These are phyloP conservation scores for Myiotriccus ornatus DNA, from an alignment of 2,797 vertebrate genomes.

Conservation along the genomic window DNA sequence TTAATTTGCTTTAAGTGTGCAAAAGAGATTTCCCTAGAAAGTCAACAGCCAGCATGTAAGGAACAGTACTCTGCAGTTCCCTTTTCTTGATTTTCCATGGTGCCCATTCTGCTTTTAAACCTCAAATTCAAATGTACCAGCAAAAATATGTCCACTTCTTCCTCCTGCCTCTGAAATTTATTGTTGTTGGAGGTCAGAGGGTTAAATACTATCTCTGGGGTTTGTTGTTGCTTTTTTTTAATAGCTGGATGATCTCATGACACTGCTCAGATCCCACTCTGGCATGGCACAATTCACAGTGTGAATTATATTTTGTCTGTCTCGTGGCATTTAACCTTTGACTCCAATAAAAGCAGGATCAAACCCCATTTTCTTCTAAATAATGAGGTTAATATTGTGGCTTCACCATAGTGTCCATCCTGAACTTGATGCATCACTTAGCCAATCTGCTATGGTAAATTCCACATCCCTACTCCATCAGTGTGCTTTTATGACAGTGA, in stretches of 20 bases:
- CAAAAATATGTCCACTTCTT: background rate
- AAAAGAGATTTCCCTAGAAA: background rate
- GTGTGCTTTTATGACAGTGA: background rate
- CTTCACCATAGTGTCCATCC: background rate
- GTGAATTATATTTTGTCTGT: slow-evolving; percentile 32
- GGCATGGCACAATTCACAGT: background rate
- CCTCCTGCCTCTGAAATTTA: background rate
- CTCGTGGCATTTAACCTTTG: background rate
- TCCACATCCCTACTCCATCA: background rate
- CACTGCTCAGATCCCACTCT: background rate
- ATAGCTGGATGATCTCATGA: slow-evolving; percentile 11
- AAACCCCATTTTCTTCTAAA: background rate
- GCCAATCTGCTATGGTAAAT: background rate
- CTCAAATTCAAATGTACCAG: background rate
- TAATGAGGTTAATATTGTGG: background rate
- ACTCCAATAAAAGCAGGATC: background rate
- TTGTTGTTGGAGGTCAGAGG: background rate
- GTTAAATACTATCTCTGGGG: background rate
- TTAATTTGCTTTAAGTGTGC: background rate
- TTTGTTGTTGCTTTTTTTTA: background rate
- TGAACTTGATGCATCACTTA: background rate
- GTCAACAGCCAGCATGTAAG: background rate
- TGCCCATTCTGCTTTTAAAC: background rate
- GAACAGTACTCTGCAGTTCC: background rate
- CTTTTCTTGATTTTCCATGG: background rate